phyloP scores from a whole-genome alignment of 2,113 vertebrate species.

The Otolemur garnettii region DNA sequence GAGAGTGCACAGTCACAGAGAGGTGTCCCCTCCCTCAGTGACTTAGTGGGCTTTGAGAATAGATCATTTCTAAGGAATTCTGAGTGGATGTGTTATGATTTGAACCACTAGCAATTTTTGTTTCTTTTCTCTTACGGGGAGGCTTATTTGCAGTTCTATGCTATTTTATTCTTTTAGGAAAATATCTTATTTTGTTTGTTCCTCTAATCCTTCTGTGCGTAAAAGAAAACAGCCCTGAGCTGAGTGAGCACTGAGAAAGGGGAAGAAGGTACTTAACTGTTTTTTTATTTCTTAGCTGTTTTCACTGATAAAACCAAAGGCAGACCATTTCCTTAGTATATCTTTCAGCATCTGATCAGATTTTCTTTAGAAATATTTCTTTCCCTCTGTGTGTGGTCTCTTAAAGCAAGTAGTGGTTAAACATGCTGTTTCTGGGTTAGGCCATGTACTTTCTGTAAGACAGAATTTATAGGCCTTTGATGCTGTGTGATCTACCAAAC shows the following conservation, averaged over 20 bases:
- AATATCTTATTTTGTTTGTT: background rate
- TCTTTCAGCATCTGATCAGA: constrained; percentile 58
- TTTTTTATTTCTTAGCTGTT: constrained; percentile 68
- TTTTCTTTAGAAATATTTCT: constrained; percentile 74
- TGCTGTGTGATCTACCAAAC: constrained; percentile 12
- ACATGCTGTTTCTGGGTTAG: constrained; percentile 28
- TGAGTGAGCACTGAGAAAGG: constrained; percentile 6
- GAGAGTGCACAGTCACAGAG: background rate
- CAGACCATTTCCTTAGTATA: constrained; percentile 49
- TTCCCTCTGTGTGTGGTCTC: constrained; percentile 64
- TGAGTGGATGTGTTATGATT: background rate
- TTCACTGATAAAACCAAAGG: constrained; percentile 36
- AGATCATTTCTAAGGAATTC: background rate
- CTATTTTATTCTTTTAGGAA: constrained; percentile 14
- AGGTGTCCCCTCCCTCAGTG: background rate
- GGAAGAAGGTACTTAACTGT: background rate
- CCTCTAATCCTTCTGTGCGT: background rate
- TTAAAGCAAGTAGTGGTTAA: constrained; percentile 80
- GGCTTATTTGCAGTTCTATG: constrained; percentile 27
- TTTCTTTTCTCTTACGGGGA: constrained; percentile 20
- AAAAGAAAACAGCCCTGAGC: constrained; percentile 14
- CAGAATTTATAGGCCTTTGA: constrained; percentile 54
- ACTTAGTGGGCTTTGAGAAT: background rate
- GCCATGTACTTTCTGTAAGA: constrained; percentile 9
- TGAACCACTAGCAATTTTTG: constrained; percentile 50